A percentile compares a stretch with the other conserved stretches of the same genome.
Conservation (phyloP, 1,140 invertebrate genomes). For the Leptestheria dahalacensis region DNA sequence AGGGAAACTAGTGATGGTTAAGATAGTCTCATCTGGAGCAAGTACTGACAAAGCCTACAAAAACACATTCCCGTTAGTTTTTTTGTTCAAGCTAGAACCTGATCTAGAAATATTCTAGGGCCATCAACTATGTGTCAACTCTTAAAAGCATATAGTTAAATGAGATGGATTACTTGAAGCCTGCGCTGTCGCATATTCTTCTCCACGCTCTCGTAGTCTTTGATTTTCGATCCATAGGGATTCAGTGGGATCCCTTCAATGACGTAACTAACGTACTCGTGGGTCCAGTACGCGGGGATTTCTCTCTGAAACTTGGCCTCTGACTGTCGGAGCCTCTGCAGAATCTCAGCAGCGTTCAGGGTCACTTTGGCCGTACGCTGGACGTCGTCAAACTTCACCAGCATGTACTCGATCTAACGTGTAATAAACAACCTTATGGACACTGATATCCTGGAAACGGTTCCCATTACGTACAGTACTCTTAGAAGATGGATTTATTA, state of each 20-base stretch:
- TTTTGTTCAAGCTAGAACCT: no score
- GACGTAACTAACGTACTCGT: conserved; percentile 99
- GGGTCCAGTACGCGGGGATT: conserved; percentile 86
- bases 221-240: conserved; percentile 80
- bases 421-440: no score
- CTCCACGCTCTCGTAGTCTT: conserved; percentile 95
- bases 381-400: conserved; percentile 87
- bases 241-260: conserved; percentile 97
- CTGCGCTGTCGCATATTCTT: conserved; percentile 87
- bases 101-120: no score
- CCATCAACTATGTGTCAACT: no score
- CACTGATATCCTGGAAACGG: no score
- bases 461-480: no score
- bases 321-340: conserved; percentile 55
- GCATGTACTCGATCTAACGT: conserved; percentile 67
- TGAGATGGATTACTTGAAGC: conserved; percentile 83
- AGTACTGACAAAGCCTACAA: conserved; percentile 19
- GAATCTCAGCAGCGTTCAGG: conserved; percentile 61
- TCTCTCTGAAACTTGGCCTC: conserved; percentile 43
- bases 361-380: conserved; percentile 67
- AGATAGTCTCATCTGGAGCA: not conserved
- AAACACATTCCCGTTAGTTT: not conserved
- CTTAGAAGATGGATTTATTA: no score
- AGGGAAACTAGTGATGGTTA: conserved; percentile 5
- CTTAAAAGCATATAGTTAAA: conserved; percentile 36